Evolutionary conservation across 30 jellyfish, hydroid and myxozoan genomes (phyloP).

Genomic region (Haliclystus octoradiatus): DNA sequence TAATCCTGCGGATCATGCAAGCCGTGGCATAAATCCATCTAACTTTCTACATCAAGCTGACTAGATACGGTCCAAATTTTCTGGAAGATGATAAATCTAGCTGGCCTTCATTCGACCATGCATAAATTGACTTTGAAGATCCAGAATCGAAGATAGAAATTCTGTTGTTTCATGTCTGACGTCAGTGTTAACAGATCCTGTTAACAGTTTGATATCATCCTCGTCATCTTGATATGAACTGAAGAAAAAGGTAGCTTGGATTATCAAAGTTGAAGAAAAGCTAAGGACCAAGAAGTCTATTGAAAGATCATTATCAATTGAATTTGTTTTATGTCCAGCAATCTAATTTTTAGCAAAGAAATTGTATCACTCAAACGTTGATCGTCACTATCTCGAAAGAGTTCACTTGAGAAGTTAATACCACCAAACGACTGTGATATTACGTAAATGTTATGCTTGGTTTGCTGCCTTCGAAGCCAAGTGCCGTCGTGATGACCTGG

Average conservation of each 20-base stretch:
- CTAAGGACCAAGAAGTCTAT: background rate
- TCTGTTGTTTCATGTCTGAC: too few relatives aligned
- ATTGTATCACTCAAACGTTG: constrained; percentile 6
- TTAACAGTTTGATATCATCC: background rate
- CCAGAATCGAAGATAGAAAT: too few relatives aligned
- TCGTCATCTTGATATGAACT: constrained; percentile 5
- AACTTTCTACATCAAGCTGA: too few relatives aligned
- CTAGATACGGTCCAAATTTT: constrained; percentile 30
- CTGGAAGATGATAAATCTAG: too few relatives aligned
- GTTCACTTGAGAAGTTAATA: constrained; percentile 8
- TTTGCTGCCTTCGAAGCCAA: too few relatives aligned
- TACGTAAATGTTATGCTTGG: background rate
- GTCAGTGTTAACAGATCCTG: too few relatives aligned
- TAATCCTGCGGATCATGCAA: too few relatives aligned
- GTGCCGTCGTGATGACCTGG: too few relatives aligned
- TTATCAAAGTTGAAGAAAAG: background rate
- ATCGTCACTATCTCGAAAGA: background rate
- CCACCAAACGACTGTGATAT: constrained; percentile 8
- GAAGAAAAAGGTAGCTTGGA: constrained; percentile 14
- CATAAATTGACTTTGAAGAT: too few relatives aligned
- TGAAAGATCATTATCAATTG: background rate
- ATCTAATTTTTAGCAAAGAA: constrained; percentile 9
- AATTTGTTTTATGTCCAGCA: constrained; percentile 13
- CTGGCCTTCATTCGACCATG: too few relatives aligned
- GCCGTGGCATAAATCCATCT: too few relatives aligned